Conservation (phyloP, 2,888 invertebrate genomes). For the Epinotia demarniana region DNA sequence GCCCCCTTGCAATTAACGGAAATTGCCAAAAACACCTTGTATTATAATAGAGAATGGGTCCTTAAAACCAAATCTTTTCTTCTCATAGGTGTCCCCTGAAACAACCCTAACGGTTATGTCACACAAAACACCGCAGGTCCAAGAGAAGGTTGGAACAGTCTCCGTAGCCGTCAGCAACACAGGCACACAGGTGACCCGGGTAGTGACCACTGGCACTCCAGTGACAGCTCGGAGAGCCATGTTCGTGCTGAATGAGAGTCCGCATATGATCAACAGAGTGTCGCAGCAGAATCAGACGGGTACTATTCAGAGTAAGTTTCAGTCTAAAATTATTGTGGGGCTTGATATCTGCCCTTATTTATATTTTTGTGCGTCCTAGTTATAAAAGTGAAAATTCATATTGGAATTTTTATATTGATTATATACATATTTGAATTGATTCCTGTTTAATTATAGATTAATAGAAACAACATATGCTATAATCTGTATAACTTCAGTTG, state of each 20-base stretch:
- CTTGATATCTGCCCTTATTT: background rate
- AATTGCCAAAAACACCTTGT: too few relatives aligned
- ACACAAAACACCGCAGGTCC: constrained; percentile 80
- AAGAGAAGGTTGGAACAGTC: constrained; percentile 79
- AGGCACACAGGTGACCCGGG: constrained; percentile 76
- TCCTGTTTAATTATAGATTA: too few relatives aligned
- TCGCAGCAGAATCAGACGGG: constrained; percentile 80
- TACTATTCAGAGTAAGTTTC: constrained; percentile 77
- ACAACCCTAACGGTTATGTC: constrained; percentile 82
- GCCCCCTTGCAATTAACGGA: too few relatives aligned
- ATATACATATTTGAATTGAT: too few relatives aligned
- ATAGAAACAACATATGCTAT: too few relatives aligned
- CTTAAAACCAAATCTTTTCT: background rate
- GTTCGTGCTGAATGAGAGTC: constrained; percentile 80
- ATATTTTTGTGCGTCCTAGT: background rate
- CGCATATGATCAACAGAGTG: constrained; percentile 75
- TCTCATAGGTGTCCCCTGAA: constrained; percentile 78
- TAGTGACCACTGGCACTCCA: constrained; percentile 73
- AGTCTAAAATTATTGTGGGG: constrained; percentile 3
- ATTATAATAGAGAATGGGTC: too few relatives aligned
- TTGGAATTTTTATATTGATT: too few relatives aligned
- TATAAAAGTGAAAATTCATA: background rate
- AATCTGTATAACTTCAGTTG: background rate
- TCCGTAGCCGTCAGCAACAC: constrained; percentile 76
- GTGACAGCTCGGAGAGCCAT: constrained; percentile 72